Evolutionary conservation across 2,113 vertebrate genomes (phyloP).

Genomic region (Montifringilla adamsi): DNA sequence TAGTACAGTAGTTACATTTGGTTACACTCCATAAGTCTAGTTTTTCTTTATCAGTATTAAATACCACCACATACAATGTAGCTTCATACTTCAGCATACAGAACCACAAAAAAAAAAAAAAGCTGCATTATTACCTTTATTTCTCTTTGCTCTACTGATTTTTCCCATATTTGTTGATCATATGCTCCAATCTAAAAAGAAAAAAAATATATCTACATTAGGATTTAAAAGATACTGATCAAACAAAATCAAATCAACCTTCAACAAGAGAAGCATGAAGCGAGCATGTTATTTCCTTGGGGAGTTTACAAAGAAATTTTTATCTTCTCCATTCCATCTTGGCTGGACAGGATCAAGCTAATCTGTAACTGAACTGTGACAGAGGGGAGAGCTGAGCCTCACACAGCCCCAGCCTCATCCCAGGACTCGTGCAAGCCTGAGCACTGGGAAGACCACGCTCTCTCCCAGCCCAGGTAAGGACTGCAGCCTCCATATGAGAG

Average conservation of each 20-base stretch:
- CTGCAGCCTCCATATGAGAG: accelerated
- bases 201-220: background rate
- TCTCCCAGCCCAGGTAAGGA: background rate
- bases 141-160: slow-evolving; percentile 98
- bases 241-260: background rate
- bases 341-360: background rate
- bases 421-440: too few relatives aligned
- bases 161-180: slow-evolving; percentile 99
- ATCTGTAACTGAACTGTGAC: background rate
- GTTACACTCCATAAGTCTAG: background rate
- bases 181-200: slow-evolving; percentile 94
- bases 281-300: background rate
- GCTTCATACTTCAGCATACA: background rate
- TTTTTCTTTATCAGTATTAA: slow-evolving; percentile 18
- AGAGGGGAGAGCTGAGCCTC: background rate
- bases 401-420: background rate
- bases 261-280: background rate
- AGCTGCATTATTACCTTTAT: slow-evolving; percentile 86
- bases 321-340: background rate
- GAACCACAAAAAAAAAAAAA: background rate
- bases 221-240: background rate
- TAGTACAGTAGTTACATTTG: background rate
- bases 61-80: background rate
- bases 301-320: background rate
- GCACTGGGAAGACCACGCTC: accelerated